phyloP scores from a whole-genome alignment of 35 echinoderm and acorn worm genomes.

The Lytechinus pictus region DNA sequence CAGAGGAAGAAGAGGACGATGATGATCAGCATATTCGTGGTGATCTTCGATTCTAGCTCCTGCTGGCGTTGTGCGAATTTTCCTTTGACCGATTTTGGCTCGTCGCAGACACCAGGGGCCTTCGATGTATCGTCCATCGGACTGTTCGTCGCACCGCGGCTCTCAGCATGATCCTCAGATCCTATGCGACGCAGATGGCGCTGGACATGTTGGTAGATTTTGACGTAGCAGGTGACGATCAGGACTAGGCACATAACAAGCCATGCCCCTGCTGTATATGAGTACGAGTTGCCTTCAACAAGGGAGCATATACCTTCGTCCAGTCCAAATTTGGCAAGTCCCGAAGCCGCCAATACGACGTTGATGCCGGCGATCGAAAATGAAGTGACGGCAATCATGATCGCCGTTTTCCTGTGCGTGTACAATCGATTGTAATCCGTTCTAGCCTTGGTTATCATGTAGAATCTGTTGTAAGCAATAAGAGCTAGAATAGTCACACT shows the following conservation, averaged over 20 bases:
- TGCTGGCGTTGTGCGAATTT: background rate
- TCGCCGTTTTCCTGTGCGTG: background rate
- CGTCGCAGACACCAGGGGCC: background rate
- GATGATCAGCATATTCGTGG: constrained; percentile 27
- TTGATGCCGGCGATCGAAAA: background rate
- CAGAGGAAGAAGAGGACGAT: constrained; percentile 36
- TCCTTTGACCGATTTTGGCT: background rate
- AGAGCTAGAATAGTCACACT: constrained; percentile 32
- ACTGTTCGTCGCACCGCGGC: background rate
- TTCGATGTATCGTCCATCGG: background rate
- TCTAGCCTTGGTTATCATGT: constrained; percentile 17
- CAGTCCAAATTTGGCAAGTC: constrained; percentile 3
- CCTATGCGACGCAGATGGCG: constrained; percentile 7
- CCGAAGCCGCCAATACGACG: background rate
- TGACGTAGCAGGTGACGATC: constrained; percentile 32
- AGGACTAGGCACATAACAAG: background rate
- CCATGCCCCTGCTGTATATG: background rate
- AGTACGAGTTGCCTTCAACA: background rate
- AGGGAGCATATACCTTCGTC: constrained; percentile 17
- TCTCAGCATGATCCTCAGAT: background rate
- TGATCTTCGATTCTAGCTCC: constrained; percentile 31
- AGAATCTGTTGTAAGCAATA: constrained; percentile 40
- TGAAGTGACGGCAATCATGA: background rate
- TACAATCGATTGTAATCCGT: constrained; percentile 9
- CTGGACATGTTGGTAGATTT: background rate